Conservation (phyloP, 1,140 invertebrate species). For the Melipona quadrifasciata region DNA sequence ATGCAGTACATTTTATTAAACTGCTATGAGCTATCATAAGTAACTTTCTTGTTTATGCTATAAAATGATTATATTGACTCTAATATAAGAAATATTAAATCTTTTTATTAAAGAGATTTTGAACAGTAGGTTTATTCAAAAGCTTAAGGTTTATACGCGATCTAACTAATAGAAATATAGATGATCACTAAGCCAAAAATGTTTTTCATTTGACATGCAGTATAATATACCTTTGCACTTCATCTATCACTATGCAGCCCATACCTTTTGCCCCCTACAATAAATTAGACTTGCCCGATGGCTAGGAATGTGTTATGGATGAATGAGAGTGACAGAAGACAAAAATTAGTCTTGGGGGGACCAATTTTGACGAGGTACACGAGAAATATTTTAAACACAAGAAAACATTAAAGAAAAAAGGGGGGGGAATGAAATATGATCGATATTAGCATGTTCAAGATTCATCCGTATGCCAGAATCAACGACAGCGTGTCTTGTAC, state of each 20-base stretch:
- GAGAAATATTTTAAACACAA: constrained; percentile 20
- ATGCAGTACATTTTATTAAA: neutral
- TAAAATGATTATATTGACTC: constrained; percentile 9
- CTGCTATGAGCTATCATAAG: neutral
- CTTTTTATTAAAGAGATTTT: constrained; percentile 31
- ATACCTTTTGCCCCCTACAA: neutral
- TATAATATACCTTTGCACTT: constrained; percentile 44
- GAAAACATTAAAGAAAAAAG: constrained; percentile 24
- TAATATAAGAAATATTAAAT: neutral
- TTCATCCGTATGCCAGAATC: constrained; percentile 71
- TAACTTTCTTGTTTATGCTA: neutral
- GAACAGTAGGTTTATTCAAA: constrained; percentile 19
- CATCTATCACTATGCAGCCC: constrained; percentile 27
- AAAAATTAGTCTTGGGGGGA: constrained; percentile 36
- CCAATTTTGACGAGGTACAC: constrained; percentile 24
- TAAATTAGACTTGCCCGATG: constrained; percentile 35
- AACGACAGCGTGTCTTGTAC: constrained; percentile 72
- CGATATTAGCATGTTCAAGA: constrained; percentile 67
- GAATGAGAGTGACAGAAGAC: constrained; percentile 27
- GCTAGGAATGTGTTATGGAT: constrained; percentile 12
- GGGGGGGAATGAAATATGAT: constrained; percentile 47
- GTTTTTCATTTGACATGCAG: constrained; percentile 37
- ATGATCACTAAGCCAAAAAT: constrained; percentile 21
- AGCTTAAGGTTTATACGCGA: constrained; percentile 10
- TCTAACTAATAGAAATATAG: constrained; percentile 17